Conservation (phyloP, 2,797 vertebrate genomes). For the Gymnoscopelus braueri region DNA sequence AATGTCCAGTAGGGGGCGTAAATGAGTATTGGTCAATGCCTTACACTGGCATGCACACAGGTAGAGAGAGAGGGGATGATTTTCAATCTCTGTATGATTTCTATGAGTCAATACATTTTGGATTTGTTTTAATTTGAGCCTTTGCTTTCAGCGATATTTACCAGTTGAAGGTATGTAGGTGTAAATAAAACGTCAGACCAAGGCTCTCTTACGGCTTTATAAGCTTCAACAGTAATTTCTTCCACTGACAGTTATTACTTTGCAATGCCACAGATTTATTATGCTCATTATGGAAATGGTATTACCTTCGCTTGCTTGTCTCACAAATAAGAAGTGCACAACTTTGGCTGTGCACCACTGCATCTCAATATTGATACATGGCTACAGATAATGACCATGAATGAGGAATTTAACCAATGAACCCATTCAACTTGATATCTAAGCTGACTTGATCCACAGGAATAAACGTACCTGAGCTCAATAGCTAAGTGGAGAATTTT, state of each 20-base stretch:
- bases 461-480: conserved; percentile 38
- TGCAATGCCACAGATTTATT: conserved; percentile 58
- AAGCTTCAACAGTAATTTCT: conserved; percentile 54
- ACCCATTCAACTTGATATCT: conserved; percentile 24
- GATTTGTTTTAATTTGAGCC: conserved; percentile 43
- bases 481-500: conserved; percentile 21
- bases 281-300: conserved; percentile 57
- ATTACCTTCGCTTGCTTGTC: conserved; percentile 46
- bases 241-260: conserved; percentile 70
- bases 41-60: not conserved
- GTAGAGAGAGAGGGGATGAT: not conserved
- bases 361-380: conserved; percentile 8
- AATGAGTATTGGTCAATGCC: conserved; percentile 12
- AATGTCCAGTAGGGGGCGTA: conserved; percentile 55
- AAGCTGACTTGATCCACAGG: not conserved
- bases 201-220: conserved; percentile 50
- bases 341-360: conserved; percentile 25
- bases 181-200: conserved; percentile 48
- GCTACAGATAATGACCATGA: conserved; percentile 22
- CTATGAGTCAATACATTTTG: conserved; percentile 57
- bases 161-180: conserved; percentile 45
- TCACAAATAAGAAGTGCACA: conserved; percentile 32
- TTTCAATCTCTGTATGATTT: conserved; percentile 25
- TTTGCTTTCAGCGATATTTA: conserved; percentile 52
- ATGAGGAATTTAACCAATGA: conserved; percentile 27